Conservation (phyloP, 2,113 vertebrate species). For the Zonotrichia leucophrys region DNA sequence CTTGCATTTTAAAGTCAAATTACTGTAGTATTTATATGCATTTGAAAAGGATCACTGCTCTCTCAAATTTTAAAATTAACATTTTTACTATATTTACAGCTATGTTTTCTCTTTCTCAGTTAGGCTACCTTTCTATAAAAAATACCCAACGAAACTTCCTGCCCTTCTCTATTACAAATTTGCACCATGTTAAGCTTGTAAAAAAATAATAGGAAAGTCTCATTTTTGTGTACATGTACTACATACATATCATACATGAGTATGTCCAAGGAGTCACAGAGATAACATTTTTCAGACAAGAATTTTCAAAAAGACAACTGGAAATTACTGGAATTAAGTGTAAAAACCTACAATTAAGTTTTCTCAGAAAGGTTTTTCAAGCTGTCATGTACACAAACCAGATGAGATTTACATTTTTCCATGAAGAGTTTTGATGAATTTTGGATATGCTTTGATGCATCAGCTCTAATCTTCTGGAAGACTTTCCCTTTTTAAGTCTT, state of each 20-base stretch:
- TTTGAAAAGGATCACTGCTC: background rate
- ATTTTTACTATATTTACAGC: background rate
- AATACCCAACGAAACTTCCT: background rate
- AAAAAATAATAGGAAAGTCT: background rate
- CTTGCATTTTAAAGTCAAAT: background rate
- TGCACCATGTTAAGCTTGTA: background rate
- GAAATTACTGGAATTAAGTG: background rate
- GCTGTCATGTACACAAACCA: background rate
- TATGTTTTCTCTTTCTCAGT: background rate
- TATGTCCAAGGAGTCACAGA: background rate
- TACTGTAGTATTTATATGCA: background rate
- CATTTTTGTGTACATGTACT: background rate
- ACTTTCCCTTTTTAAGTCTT: background rate
- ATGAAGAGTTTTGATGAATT: background rate
- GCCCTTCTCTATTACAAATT: background rate
- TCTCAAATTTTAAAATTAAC: background rate
- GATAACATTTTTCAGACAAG: background rate
- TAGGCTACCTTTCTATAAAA: background rate
- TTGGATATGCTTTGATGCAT: background rate
- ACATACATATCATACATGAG: rapidly evolving
- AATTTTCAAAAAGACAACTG: background rate
- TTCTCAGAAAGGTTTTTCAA: background rate
- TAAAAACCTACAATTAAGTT: background rate
- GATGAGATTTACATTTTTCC: background rate
- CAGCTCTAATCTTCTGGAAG: background rate